Base-by-base conservation (phyloP, 2,888 invertebrate species). In the Polydesmus complanatus region DNA sequence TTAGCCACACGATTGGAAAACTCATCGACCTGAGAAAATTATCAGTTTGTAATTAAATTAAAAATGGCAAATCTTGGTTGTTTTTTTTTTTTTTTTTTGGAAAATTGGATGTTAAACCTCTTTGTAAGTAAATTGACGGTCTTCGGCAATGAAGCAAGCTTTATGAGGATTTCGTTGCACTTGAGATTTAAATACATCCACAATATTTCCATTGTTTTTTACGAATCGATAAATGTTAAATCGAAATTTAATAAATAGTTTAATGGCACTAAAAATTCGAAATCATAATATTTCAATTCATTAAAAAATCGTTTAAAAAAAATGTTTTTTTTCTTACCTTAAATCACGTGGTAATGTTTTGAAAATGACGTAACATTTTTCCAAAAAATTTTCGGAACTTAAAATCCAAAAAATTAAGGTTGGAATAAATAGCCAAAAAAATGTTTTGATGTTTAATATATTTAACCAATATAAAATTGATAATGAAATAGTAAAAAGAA, bases 1-100 rank as follows among this genome's bases (percentile, higher is more conserved):
- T 88, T 86, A 3, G 89, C 86, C 19, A 89, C 80, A 66, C 85
- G 83, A 71, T 91, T 86, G 69, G 90, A 88, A 72, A 82, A 86
- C 67, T 91, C 88, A 71, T 93, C 90, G 1, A 90, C 80, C 88
- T 88, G 71, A n/a, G n/a, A n/a, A n/a, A n/a, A n/a, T n/a, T n/a
- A n/a, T n/a, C n/a, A n/a, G n/a, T n/a, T n/a, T n/a, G n/a, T n/a
- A n/a, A n/a, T n/a, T n/a, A n/a, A n/a, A n/a, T n/a, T n/a, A n/a
- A n/a, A n/a, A n/a, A n/a, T n/a, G n/a, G n/a, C n/a, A n/a, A n/a
- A n/a, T n/a, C n/a, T n/a, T n/a, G n/a, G n/a, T n/a, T n/a, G n/a
- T n/a, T n/a, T n/a, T n/a, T n/a, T n/a, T n/a, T n/a, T n/a, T n/a
- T n/a, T n/a, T n/a, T n/a, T n/a, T n/a, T n/a, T n/a, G n/a, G n/a